Conservation (phyloP, 1,140 invertebrate species). For the Brachionus calyciflorus region DNA sequence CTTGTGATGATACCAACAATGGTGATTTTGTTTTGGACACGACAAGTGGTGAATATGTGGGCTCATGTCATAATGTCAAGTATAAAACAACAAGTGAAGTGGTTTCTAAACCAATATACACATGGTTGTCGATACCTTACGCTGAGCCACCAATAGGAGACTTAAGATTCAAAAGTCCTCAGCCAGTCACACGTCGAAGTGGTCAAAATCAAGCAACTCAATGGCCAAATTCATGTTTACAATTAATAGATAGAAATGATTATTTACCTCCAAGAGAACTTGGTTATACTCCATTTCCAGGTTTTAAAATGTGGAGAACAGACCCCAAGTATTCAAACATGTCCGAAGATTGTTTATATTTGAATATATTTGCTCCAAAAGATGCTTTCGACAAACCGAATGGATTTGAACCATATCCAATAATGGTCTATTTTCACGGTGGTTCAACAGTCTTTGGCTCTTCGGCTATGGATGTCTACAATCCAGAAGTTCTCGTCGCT, state of each 20-base stretch:
- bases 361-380: neutral
- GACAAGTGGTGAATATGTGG: too few relatives aligned
- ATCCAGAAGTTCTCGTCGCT: slow-evolving; percentile 84
- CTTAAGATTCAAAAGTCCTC: slow-evolving; percentile 27
- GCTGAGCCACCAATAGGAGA: slow-evolving; percentile 46
- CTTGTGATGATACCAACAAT: too few relatives aligned
- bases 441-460: slow-evolving; percentile 89
- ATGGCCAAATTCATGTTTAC: slow-evolving; percentile 39
- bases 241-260: neutral
- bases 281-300: neutral
- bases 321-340: neutral
- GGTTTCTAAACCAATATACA: too few relatives aligned
- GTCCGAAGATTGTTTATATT: slow-evolving; percentile 38
- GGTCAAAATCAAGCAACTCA: slow-evolving; percentile 6
- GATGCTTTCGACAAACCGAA: neutral
- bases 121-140: slow-evolving; percentile 44
- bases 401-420: slow-evolving; percentile 64
- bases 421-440: slow-evolving; percentile 90
- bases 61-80: too few relatives aligned
- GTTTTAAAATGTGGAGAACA: neutral
- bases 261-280: neutral
- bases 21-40: too few relatives aligned
- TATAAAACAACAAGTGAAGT: too few relatives aligned
- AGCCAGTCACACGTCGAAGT: neutral
- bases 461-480: slow-evolving; percentile 83